Evolutionary conservation across 2,797 vertebrate species (phyloP), one percentile per base, ranked within the genome.

Genomic region (Esox masquinongy): DNA sequence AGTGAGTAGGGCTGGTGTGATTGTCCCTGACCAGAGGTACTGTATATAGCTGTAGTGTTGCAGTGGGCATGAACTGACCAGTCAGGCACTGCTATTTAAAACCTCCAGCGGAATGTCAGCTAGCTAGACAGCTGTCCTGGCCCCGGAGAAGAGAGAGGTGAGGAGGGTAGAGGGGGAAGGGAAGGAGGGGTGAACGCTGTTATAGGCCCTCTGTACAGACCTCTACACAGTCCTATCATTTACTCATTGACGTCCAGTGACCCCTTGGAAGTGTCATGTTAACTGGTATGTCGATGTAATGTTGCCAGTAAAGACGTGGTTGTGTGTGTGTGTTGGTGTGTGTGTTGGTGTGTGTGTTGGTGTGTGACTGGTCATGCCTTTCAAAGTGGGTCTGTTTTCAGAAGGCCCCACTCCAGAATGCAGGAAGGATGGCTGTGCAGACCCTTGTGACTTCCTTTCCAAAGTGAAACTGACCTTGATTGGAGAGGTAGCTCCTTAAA

Each of bases 381-480:
- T 81, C 72, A 74, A 74, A 78, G 77, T 81, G 78, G 81, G 79
- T 85, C 83, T 70, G 59, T 69, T 74, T 82, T 84, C 61, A 78
- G 68, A 79, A 66, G 67, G 39, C 77, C 79, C 68, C 66, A 73
- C 73, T 74, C 75, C 39, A 76, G 63, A 78, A 74, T 53, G 66
- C 36, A 56, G n/a, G 24, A 63, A 15, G 84, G 70, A 31, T 43
- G 5, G 5, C 9, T 43, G 39, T 43, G 39, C 39, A 43, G 39
- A 43, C 5, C 39, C 75, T 31, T 39, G 61, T 86, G 80, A 79
- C 73, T 83, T 79, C 76, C 71, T 82, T 77, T 77, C 70, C 47
- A 6, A 67, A 79, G 70, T 24, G 2, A 63, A 79, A 36, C 22
- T 82, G 82, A 89, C 87, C 87, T 90, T 88, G 78, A 80, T 71